Base-by-base conservation (phyloP, 2,888 invertebrate genomes). In the Diplolepis rosae region DNA sequence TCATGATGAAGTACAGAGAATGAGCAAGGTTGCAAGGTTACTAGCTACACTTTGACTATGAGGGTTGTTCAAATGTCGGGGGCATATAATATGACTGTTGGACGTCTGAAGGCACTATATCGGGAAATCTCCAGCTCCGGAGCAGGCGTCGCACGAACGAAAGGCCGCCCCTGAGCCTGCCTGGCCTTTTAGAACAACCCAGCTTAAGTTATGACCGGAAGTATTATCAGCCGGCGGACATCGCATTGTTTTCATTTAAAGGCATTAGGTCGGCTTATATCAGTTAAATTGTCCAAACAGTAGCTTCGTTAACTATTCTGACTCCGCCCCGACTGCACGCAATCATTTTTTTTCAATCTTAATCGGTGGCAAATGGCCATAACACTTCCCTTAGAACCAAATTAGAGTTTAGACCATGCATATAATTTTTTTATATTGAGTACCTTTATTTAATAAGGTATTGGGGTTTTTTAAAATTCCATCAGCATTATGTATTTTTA, bases 201-300 rank as follows among this genome's bases (percentile, higher is more conserved):
- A 77, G 68, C 79, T 74, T 83, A 79, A 84, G 72, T 83, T 82
- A 84, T 75, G 79, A 78, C 84, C 84, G 84, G 84, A 84, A 83
- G 84, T 83, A 83, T 84, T 84, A 84, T 82, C 82, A 79, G 72
- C 74, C 76, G 73, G 76, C 71, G 78, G 80, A 80, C 80, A 79
- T 81, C 79, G 79, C 77, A 82, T 83, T 83, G 83, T 84, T 84
- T 82, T 83, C 81, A 78, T 82, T 82, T 77, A 78, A 77, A 77
- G 77, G 80, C 79, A 81, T 81, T 83, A 80, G 78, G 73, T 69
- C 73, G 79, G 81, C 79, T 77, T 74, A 76, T 74, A 74, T 74
- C 72, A 72, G 72, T 65, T 74, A 72, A 76, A 76, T 76, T 76
- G 76, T 70, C 70, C 67, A 69, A 74, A 77, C 72, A 72, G 72